phyloP scores from a whole-genome alignment of 2,113 vertebrate genomes.

The Daboia siamensis region DNA sequence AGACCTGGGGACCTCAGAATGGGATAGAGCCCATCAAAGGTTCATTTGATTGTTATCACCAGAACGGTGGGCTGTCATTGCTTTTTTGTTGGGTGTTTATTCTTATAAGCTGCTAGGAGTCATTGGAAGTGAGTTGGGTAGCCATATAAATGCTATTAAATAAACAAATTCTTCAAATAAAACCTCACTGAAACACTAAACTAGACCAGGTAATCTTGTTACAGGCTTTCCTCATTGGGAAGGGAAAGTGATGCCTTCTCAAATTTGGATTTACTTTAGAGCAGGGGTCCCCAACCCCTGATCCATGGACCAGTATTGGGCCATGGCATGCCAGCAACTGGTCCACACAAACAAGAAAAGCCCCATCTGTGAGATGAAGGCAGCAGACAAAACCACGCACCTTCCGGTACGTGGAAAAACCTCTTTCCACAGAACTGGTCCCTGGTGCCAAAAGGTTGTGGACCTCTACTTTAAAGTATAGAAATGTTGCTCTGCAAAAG shows the following conservation, averaged over 20 bases:
- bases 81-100: not conserved
- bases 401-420: too few relatives aligned
- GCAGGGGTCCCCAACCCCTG: too few relatives aligned
- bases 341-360: too few relatives aligned
- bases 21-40: not conserved
- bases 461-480: not conserved
- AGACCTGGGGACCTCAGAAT: not conserved
- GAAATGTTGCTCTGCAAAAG: not conserved
- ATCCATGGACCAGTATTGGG: too few relatives aligned
- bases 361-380: too few relatives aligned
- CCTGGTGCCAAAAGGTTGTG: too few relatives aligned
- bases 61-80: not conserved
- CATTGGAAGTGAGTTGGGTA: not conserved
- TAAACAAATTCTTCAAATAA: not conserved
- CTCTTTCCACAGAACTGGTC: too few relatives aligned
- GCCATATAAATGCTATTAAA: not conserved
- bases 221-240: not conserved
- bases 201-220: too few relatives aligned
- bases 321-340: too few relatives aligned
- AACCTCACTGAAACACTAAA: not conserved
- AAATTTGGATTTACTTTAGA: not conserved
- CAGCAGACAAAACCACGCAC: too few relatives aligned
- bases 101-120: not conserved
- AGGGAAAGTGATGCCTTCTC: not conserved
- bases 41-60: not conserved